Evolutionary conservation across 1,140 invertebrate species (phyloP).

Genomic region (Prorops nasuta): DNA sequence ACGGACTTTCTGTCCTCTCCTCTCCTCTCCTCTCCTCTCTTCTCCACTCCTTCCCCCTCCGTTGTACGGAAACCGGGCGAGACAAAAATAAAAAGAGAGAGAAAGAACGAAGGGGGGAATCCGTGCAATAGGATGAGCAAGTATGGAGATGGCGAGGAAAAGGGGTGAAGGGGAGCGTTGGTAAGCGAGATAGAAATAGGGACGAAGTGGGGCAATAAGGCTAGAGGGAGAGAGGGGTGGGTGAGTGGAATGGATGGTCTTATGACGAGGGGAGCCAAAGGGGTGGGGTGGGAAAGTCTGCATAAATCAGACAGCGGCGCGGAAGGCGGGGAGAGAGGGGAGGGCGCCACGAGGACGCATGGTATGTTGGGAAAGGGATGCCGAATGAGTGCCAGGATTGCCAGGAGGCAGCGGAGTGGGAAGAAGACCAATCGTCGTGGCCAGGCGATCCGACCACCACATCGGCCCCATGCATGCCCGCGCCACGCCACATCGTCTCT

Average conservation of each 20-base stretch:
- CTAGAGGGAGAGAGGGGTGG: constrained; percentile 1
- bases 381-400: constrained; percentile 1
- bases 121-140: constrained; percentile 35
- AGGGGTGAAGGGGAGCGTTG: too few species aligned
- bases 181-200: constrained; percentile 6
- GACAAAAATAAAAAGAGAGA: constrained; percentile 8
- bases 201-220: neutral
- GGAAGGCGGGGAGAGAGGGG: constrained; percentile 6
- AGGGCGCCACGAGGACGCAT: constrained; percentile 1
- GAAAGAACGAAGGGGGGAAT: constrained; percentile 19
- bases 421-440: constrained; percentile 51
- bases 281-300: too few species aligned
- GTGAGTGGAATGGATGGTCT: constrained; percentile 9
- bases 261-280: too few species aligned
- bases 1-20: constrained; percentile 22
- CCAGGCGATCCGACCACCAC: too few species aligned
- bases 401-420: constrained; percentile 26
- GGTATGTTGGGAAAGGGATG: constrained; percentile 9
- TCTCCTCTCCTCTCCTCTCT: neutral
- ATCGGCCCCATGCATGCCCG: too few species aligned
- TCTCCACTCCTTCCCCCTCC: constrained; percentile 7
- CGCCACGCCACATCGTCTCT: too few species aligned
- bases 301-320: too few species aligned
- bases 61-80: constrained; percentile 17
- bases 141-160: constrained; percentile 14